Base-by-base conservation (phyloP, 2,797 vertebrate genomes). In the Characodon lateralis region DNA sequence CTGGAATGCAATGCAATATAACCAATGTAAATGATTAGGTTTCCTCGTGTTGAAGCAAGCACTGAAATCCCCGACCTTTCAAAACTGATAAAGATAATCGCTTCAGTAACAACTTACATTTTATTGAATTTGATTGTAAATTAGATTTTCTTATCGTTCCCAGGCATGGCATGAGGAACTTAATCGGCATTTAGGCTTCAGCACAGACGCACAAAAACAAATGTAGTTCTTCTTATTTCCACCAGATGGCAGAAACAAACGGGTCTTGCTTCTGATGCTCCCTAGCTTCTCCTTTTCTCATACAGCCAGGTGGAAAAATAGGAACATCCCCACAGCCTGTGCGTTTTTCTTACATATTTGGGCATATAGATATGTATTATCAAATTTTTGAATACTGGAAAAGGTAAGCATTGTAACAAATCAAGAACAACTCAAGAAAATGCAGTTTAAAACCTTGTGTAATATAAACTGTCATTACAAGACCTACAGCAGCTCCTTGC, bases 231-330 rank as follows among this genome's bases (percentile, higher is more conserved):
- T 53, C 0, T n/a, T 46, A 9, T 68, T 1, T 76, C 88, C 93
- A 88, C 79, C 76, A 92, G 91, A 77, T 84, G 88, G 88, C 88
- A 88, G 80, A 83, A 78, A 68, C 56, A 63, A 81, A 71, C 78
- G 18, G 8, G 2, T 50, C 12, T 50, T 50, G 48, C 53, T 53
- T 53, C 51, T 53, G 51, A 53, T 53, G 51, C 16, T 53, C 53
- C 7, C 53, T 7, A 39, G 7, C 20, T 66, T 66, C 9, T 46
- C 43, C 3, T 46, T 46, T 46, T 46, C 43, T 46, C 43, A 46
- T 46, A 46, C 10, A 46, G 43, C 5, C 61, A 35, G 14, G 61
- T 35, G 18, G 7, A 18, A 66, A 46, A 46, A 7, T 46, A 10
- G 43, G 10, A 7, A 7, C 43, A 46, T 1, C 43, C 6, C 43